Conservation (phyloP, 1,140 invertebrate species). For the Plodia interpunctella region DNA sequence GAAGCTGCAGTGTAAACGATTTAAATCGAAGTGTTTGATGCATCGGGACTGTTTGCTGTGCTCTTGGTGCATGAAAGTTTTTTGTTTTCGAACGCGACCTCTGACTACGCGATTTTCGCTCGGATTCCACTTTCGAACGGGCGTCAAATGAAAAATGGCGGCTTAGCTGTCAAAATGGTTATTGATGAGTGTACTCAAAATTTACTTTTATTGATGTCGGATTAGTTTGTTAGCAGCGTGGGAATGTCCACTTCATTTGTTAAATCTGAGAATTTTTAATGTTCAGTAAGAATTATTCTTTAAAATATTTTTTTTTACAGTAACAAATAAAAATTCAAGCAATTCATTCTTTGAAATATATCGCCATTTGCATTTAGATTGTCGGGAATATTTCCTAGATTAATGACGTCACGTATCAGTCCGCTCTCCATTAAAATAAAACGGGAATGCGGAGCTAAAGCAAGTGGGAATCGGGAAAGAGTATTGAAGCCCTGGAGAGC, state of each 20-base stretch:
- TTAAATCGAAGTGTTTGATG: conserved; percentile 32
- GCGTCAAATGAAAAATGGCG: conserved; percentile 64
- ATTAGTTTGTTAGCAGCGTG: conserved; percentile 34
- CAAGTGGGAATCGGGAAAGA: conserved; percentile 1
- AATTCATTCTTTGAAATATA: conserved; percentile 3
- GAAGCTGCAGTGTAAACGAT: conserved; percentile 51
- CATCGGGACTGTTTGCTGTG: conserved; percentile 32
- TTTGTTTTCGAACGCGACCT: conserved; percentile 49
- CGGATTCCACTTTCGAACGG: conserved; percentile 42
- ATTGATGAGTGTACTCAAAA: conserved; percentile 58
- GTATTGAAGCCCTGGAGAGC: neutral
- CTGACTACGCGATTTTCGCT: conserved; percentile 40
- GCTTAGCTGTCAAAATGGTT: conserved; percentile 62
- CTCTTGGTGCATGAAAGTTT: conserved; percentile 31
- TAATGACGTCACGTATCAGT: conserved; percentile 8
- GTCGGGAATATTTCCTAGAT: conserved; percentile 5
- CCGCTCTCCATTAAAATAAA: conserved; percentile 8
- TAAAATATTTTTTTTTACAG: too few species aligned
- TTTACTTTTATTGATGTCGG: conserved; percentile 58
- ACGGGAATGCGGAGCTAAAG: neutral
- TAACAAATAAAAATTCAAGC: neutral
- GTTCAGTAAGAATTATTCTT: too few species aligned
- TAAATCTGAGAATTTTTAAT: neutral
- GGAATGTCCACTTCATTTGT: neutral
- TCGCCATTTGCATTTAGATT: conserved; percentile 11